These are phyloP conservation scores for Oncorhynchus gorbuscha DNA, from an alignment of 2,113 vertebrate genomes.

Conservation along the genomic window DNA sequence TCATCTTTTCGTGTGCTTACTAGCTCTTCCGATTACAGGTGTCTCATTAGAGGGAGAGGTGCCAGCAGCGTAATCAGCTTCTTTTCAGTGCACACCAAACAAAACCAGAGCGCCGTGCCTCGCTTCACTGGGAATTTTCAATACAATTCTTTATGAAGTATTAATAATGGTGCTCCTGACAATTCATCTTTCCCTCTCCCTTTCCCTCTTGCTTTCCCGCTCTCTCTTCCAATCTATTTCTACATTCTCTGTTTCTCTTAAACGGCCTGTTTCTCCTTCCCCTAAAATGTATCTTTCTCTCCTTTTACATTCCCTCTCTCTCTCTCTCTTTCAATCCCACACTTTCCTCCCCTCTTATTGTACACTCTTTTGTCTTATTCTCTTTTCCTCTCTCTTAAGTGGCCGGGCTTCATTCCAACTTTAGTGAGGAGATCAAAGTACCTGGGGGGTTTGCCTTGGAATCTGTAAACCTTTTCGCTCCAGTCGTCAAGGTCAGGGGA, in stretches of 20 bases:
- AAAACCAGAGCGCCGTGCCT: constrained; percentile 43
- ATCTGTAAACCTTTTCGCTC: constrained; percentile 83
- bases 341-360: not conserved
- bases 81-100: constrained; percentile 44
- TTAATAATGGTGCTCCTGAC: constrained; percentile 62
- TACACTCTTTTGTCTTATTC: not conserved
- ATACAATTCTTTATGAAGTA: constrained; percentile 67
- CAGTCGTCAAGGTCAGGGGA: constrained; percentile 87
- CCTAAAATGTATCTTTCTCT: not conserved
- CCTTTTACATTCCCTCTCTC: not conserved
- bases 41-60: constrained; percentile 56
- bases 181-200: constrained; percentile 35
- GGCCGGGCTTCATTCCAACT: constrained; percentile 18
- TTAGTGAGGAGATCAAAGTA: constrained; percentile 59
- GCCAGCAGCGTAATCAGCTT: constrained; percentile 47
- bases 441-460: constrained; percentile 82
- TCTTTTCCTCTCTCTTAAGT: not conserved
- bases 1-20: constrained; percentile 26
- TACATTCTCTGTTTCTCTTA: constrained; percentile 24
- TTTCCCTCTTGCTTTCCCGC: not conserved
- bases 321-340: constrained; percentile 43
- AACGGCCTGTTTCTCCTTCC: too few species aligned
- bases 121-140: constrained; percentile 62
- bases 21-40: constrained; percentile 40
- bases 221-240: constrained; percentile 39